Evolutionary conservation across 2,888 invertebrate species (phyloP), one percentile per base, ranked within the genome.

Genomic region (Ischnus inquisitorius): DNA sequence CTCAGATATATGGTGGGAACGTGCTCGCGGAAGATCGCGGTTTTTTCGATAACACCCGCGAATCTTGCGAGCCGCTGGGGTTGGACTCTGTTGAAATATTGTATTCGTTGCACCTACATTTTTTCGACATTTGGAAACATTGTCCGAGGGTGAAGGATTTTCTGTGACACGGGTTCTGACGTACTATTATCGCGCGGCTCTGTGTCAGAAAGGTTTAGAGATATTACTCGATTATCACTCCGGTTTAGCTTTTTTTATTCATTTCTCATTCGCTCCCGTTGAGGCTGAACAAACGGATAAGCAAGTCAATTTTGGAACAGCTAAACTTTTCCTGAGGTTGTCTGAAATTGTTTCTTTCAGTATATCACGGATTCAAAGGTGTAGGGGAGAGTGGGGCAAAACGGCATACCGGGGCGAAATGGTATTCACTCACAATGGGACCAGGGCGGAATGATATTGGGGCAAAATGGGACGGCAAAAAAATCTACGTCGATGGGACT

Each of bases 131-230:
- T 68, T 48, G 19, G 54, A 77, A 69, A 84, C 67, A 41, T 48
- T 81, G 79, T 64, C 54, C 72, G 39, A 51, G 57, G 79, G 43
- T 76, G 79, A 25, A 22, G 81, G 83, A 79, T 82, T 85, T 83
- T 46, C 65, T 48, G 57, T 82, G 85, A 85, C 78, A 64, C 79
- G 83, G 85, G 85, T 85, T 62, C 62, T 79, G 79, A 84, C 79
- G 69, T 76, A 81, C 77, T 72, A 72, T 82, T 68, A 48, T 51
- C 65, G 19, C 54, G 43, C 69, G 77, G 79, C 82, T 72, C 57
- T 68, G 71, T 83, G 48, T 79, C 78, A 68, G 62, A 48, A 34
- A 10, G 41, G 43, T 60, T 54, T 25, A 34, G 8, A 46, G 39
- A 82, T 78, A 51, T 79, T 60, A 60, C 46, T 83, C 69, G 69